These are phyloP conservation scores for Myotis pilosus DNA, from an alignment of 2,797 vertebrate genomes.

Conservation along the genomic window DNA sequence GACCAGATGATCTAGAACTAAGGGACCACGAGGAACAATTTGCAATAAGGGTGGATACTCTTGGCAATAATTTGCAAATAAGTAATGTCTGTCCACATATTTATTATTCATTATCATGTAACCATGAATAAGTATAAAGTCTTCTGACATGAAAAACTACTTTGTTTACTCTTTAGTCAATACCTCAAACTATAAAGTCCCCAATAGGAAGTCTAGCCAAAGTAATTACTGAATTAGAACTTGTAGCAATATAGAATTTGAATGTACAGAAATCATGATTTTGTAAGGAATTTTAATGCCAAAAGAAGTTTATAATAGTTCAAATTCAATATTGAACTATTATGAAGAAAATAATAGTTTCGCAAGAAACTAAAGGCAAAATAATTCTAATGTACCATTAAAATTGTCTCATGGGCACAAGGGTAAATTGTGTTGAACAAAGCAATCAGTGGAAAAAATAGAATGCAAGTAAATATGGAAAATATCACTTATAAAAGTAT, in stretches of 20 bases:
- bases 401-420: neutral
- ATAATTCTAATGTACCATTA: neutral
- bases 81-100: neutral
- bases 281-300: constrained; percentile 37
- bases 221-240: constrained; percentile 5
- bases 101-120: constrained; percentile 55
- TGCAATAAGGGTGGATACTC: neutral
- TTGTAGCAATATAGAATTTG: neutral
- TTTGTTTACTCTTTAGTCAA: constrained; percentile 52
- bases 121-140: constrained; percentile 24
- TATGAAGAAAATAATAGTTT: too few species aligned
- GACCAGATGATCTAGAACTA: neutral
- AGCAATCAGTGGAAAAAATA: neutral
- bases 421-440: constrained; percentile 30
- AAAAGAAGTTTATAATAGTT: constrained; percentile 23
- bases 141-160: constrained; percentile 26
- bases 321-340: neutral
- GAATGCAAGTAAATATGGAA: constrained; percentile 1
- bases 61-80: constrained; percentile 31
- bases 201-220: neutral
- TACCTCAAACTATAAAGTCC: neutral
- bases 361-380: too few species aligned
- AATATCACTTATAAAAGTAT: constrained; percentile 30
- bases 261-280: neutral
- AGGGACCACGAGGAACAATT: neutral